Evolutionary conservation across 2,888 invertebrate genomes (phyloP).

Genomic region (Apamea anceps): DNA sequence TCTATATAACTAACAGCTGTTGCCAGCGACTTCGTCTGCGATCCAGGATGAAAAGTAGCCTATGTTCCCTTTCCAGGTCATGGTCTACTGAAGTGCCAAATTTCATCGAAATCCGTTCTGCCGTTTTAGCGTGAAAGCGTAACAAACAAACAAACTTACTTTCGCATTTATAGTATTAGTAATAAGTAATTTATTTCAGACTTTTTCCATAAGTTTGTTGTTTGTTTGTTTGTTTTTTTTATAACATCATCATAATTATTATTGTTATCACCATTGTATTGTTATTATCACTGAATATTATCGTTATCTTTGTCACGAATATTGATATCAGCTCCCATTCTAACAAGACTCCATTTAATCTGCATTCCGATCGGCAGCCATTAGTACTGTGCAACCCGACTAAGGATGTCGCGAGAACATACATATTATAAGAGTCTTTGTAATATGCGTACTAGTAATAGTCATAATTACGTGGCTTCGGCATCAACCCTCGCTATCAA

Average conservation of each 20-base stretch:
- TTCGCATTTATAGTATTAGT: too few relatives aligned
- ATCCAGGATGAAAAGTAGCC: too few relatives aligned
- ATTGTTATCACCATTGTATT: slow-evolving; percentile 32
- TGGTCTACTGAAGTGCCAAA: too few relatives aligned
- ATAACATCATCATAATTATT: slow-evolving; percentile 28
- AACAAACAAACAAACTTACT: too few relatives aligned
- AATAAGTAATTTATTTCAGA: too few relatives aligned
- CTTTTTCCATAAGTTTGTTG: too few relatives aligned
- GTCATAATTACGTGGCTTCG: slow-evolving; percentile 65
- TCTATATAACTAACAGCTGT: too few relatives aligned
- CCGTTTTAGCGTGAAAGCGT: too few relatives aligned
- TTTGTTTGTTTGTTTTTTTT: too few relatives aligned
- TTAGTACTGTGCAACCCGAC: slow-evolving; percentile 15
- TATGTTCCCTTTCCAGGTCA: too few relatives aligned
- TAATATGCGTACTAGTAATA: slow-evolving; percentile 40
- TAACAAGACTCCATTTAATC: slow-evolving; percentile 46
- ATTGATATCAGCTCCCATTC: slow-evolving; percentile 18
- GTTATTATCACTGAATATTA: slow-evolving; percentile 27
- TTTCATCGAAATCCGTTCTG: too few relatives aligned
- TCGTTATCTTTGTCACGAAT: slow-evolving; percentile 22
- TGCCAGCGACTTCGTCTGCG: too few relatives aligned
- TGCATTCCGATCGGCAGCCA: slow-evolving; percentile 13
- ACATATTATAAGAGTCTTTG: slow-evolving; percentile 2
- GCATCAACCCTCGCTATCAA: slow-evolving; percentile 72
- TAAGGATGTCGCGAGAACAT: slow-evolving; percentile 17